phyloP scores from a whole-genome alignment of 2,113 vertebrate genomes.

The Spermophilus dauricus region DNA sequence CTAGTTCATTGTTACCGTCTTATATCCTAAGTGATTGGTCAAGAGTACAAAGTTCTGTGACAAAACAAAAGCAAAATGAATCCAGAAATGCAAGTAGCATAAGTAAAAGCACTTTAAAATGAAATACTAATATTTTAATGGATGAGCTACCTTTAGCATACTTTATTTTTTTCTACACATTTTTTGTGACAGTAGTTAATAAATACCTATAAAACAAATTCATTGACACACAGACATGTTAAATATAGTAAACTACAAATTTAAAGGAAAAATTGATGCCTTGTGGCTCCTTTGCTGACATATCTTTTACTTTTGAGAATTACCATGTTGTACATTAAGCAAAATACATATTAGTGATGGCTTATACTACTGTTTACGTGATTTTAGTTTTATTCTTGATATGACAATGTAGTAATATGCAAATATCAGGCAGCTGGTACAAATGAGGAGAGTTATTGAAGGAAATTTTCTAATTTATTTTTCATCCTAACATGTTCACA shows the following conservation, averaged over 20 bases:
- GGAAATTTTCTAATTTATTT: slow-evolving; percentile 21
- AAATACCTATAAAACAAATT: background rate
- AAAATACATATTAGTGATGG: background rate
- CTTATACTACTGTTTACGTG: background rate
- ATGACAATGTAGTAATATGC: background rate
- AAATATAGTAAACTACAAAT: background rate
- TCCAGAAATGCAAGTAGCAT: background rate
- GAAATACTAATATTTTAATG: background rate
- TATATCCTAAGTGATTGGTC: background rate
- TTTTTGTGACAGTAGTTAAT: slow-evolving; percentile 4
- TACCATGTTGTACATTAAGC: slow-evolving; percentile 4
- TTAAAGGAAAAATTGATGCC: slow-evolving; percentile 33
- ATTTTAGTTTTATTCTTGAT: background rate
- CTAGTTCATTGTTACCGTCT: background rate
- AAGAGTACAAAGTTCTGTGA: slow-evolving; percentile 6
- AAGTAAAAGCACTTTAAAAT: slow-evolving; percentile 18
- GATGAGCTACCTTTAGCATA: background rate
- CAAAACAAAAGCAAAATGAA: slow-evolving; percentile 24
- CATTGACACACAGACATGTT: slow-evolving; percentile 23
- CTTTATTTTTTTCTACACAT: slow-evolving; percentile 45
- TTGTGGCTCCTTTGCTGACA: slow-evolving; percentile 22
- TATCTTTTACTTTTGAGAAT: slow-evolving; percentile 38
- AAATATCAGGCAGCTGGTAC: slow-evolving; percentile 40
- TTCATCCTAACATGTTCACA: slow-evolving; percentile 22
- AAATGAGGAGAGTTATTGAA: slow-evolving; percentile 28